phyloP scores from a whole-genome alignment of 1,140 invertebrate genomes.

The Hesperophylax magnus region DNA sequence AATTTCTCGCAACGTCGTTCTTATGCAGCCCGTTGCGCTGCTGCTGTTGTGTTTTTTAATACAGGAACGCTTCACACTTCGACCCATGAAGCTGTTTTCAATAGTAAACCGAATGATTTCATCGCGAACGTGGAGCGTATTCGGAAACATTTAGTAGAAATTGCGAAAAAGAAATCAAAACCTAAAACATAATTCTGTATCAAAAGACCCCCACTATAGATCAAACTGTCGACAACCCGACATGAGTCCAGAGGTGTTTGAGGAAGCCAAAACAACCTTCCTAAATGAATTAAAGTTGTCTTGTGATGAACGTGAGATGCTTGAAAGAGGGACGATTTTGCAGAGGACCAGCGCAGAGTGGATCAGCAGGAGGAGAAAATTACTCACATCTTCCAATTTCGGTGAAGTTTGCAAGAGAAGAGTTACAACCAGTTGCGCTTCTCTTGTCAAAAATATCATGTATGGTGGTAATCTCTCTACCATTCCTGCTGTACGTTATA shows the following conservation, averaged over 20 bases:
- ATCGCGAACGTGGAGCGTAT: too few relatives aligned
- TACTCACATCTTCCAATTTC: background rate
- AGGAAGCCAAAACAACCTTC: background rate
- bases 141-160: too few relatives aligned
- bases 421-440: background rate
- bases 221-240: background rate
- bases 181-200: background rate
- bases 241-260: background rate
- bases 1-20: too few relatives aligned
- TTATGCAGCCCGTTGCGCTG: too few relatives aligned
- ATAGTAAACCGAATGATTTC: too few relatives aligned
- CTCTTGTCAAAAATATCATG: background rate
- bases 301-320: background rate
- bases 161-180: too few relatives aligned
- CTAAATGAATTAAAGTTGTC: background rate
- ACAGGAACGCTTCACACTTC: too few relatives aligned
- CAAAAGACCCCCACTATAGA: background rate
- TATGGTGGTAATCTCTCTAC: background rate
- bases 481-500: conserved; percentile 32
- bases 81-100: too few relatives aligned
- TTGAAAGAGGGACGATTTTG: background rate
- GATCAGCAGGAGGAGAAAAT: background rate
- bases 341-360: background rate
- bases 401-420: conserved; percentile 8
- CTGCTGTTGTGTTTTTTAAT: too few relatives aligned